Base-by-base conservation (phyloP, 1,140 invertebrate species). In the Drosophila tsacasi region DNA sequence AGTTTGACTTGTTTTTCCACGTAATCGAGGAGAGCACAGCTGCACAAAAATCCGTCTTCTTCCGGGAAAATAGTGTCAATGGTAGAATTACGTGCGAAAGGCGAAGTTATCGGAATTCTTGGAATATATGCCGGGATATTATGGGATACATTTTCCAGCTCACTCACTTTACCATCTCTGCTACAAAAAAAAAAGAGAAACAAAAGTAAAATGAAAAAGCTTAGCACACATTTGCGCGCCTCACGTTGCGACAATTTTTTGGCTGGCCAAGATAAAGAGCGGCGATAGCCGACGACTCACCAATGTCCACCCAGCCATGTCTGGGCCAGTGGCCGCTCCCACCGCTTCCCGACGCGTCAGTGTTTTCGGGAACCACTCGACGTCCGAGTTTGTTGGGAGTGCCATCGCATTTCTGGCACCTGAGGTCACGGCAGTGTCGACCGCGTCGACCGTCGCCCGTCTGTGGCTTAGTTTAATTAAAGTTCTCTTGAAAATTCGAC, bases 401-500 rank as follows among this genome's bases (percentile, higher is more conserved):
- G 84, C 83, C 81, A 69, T 44, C 39, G 27, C 37, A 27, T 52
- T 17, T 54, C 42, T 71, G 67, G 39, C 84, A 89, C 86, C 79
- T 82, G 60, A 72, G 85, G 84, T 90, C 84, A 90, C 77, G 81
- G 68, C 69, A 47, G 59, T 40, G 59, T 47, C 58, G 32, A 46
- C 57, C 37, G 40, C 17, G 15, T 25, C 57, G 40, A 57, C 55
- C 55, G 37, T 49, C 55, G 40, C 52, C 55, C 55, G 42, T 69
- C 55, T 76, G 79, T 78, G 67, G 73, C 68, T 73, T 76, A 74
- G 80, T 87, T 89, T 89, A 89, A 89, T 89, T 89, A 89, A 89
- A 89, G 84, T 90, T 84, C 73, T 76, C 65, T 76, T 68, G 71
- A 89, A 89, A 79, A 81, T 90, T 87, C 77, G 85, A 68, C 69